Conservation (phyloP, 2,888 invertebrate genomes). For the Yponomeuta plumbellus region DNA sequence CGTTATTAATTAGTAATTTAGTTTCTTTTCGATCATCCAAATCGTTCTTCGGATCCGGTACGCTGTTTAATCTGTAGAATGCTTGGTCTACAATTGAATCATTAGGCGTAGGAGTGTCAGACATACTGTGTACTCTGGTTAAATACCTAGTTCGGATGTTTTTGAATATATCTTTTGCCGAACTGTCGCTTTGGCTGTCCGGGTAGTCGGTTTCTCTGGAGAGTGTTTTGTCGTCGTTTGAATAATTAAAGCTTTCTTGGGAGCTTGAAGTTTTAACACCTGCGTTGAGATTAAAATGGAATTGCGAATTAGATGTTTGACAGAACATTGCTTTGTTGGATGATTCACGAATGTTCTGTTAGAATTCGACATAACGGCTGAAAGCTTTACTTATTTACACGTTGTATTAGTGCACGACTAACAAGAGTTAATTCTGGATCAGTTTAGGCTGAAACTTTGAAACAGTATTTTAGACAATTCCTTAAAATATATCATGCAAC, state of each 20-base stretch:
- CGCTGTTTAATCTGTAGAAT: slow-evolving; percentile 45
- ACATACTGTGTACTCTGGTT: slow-evolving; percentile 59
- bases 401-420: slow-evolving; percentile 59
- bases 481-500: not conserved
- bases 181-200: slow-evolving; percentile 51
- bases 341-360: slow-evolving; percentile 29
- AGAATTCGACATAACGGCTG: slow-evolving; percentile 37
- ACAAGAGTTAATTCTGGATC: slow-evolving; percentile 48
- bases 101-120: slow-evolving; percentile 43
- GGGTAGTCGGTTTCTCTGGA: slow-evolving; percentile 44
- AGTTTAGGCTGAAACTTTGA: not conserved
- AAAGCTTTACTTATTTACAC: slow-evolving; percentile 46
- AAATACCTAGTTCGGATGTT: slow-evolving; percentile 62
- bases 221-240: slow-evolving; percentile 45
- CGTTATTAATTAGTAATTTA: slow-evolving; percentile 49
- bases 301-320: slow-evolving; percentile 54
- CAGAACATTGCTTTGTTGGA: slow-evolving; percentile 31
- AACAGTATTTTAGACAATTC: not conserved
- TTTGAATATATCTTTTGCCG: slow-evolving; percentile 58
- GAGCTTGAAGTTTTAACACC: slow-evolving; percentile 65
- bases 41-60: slow-evolving; percentile 30
- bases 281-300: slow-evolving; percentile 52
- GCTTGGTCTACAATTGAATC: slow-evolving; percentile 55
- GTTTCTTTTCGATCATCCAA: slow-evolving; percentile 30
- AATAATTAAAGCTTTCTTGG: slow-evolving; percentile 53